phyloP scores from a whole-genome alignment of 2,113 vertebrate genomes.

The Oreotrochilus melanogaster region DNA sequence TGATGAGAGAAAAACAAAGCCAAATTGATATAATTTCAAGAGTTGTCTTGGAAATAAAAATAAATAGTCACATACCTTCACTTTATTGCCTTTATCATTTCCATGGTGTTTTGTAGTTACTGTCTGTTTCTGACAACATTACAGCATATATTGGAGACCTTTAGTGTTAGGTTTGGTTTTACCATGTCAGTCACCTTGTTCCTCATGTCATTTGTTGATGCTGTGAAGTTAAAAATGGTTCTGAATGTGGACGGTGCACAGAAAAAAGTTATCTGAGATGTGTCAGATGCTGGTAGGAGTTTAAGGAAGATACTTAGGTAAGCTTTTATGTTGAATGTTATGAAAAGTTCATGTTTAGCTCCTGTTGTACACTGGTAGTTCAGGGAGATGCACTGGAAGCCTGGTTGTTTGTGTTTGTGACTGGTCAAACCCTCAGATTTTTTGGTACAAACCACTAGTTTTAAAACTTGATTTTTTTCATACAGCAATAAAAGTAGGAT shows the following conservation, averaged over 20 bases:
- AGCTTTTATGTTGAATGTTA: neutral
- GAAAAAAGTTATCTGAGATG: neutral
- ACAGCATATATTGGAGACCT: neutral
- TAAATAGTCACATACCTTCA: neutral
- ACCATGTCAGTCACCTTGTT: neutral
- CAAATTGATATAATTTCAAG: conserved; percentile 28
- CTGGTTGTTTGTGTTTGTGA: neutral
- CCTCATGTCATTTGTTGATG: neutral
- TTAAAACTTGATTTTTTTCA: neutral
- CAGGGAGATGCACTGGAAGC: neutral
- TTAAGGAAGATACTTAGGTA: neutral
- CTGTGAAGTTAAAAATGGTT: neutral
- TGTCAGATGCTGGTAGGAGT: neutral
- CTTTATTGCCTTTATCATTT: neutral
- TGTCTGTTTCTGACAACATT: neutral
- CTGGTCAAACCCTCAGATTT: neutral
- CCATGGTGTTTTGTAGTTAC: neutral
- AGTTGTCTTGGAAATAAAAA: conserved; percentile 18
- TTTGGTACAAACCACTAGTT: neutral
- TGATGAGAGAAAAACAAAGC: neutral
- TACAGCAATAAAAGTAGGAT: neutral
- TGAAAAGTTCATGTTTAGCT: neutral
- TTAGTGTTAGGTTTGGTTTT: neutral
- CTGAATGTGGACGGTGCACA: neutral
- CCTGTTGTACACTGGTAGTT: neutral